phyloP scores from a whole-genome alignment of 2,113 vertebrate genomes.

The Sturnira hondurensis region DNA sequence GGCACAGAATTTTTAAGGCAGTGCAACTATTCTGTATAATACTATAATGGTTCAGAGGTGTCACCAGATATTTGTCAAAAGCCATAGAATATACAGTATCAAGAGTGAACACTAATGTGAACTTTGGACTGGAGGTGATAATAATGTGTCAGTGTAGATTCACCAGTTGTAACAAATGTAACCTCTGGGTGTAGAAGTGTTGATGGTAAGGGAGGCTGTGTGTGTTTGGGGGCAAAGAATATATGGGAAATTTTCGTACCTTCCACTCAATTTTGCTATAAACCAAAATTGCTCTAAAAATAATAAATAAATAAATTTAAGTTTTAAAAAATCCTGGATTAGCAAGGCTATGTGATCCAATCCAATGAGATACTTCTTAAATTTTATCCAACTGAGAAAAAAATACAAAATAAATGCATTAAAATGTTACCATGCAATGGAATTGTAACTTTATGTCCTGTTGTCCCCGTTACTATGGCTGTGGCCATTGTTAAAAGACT shows the following conservation, averaged over 20 bases:
- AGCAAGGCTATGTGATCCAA: slow-evolving; percentile 16
- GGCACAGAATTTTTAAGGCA: not conserved
- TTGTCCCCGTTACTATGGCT: slow-evolving; percentile 66
- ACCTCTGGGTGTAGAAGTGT: not conserved
- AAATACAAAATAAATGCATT: slow-evolving; percentile 5
- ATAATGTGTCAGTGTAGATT: not conserved
- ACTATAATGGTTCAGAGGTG: not conserved
- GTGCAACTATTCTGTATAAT: not conserved
- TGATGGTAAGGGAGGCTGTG: not conserved
- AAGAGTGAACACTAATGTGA: not conserved
- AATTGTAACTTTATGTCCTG: slow-evolving; percentile 85
- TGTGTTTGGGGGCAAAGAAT: not conserved
- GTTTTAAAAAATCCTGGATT: not conserved
- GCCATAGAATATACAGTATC: not conserved
- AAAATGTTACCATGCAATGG: slow-evolving; percentile 87
- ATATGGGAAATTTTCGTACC: not conserved
- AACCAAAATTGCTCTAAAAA: not conserved
- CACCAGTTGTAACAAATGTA: not conserved
- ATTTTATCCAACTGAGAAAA: slow-evolving; percentile 40
- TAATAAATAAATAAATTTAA: not conserved
- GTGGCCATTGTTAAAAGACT: slow-evolving; percentile 86
- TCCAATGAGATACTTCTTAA: slow-evolving; percentile 9
- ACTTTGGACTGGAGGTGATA: not conserved
- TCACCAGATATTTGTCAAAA: not conserved
- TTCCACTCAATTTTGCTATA: not conserved